Evolutionary conservation across 2,888 invertebrate genomes (phyloP).

Genomic region (Linnaemya vulpina): DNA sequence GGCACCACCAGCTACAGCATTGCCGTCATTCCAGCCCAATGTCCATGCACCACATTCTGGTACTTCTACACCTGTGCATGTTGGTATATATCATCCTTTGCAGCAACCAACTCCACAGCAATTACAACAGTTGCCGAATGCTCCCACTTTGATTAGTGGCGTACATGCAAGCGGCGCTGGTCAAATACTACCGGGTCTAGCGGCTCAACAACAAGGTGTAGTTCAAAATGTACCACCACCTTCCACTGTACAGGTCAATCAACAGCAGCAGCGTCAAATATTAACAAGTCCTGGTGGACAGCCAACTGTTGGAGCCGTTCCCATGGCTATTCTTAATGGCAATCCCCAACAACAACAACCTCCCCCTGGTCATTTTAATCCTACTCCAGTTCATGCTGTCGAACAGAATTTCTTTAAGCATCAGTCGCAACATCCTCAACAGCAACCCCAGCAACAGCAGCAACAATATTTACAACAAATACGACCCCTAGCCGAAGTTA

Average conservation of each 20-base stretch:
- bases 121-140: conserved; percentile 81
- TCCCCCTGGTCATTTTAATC: conserved; percentile 82
- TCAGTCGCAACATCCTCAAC: conserved; percentile 86
- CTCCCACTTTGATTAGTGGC: conserved; percentile 84
- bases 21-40: conserved; percentile 66
- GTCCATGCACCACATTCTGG: conserved; percentile 70
- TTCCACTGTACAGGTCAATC: conserved; percentile 62
- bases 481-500: conserved; percentile 89
- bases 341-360: conserved; percentile 70
- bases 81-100: conserved; percentile 72
- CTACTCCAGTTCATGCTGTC: conserved; percentile 86
- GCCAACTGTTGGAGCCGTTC: conserved; percentile 67
- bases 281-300: conserved; percentile 75
- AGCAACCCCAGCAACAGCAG: conserved; percentile 84
- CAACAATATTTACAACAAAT: conserved; percentile 85
- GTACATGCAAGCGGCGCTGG: conserved; percentile 76
- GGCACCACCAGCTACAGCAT: conserved; percentile 69
- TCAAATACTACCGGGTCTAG: conserved; percentile 62
- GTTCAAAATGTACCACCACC: conserved; percentile 73
- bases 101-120: conserved; percentile 82
- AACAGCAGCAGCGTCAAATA: conserved; percentile 75
- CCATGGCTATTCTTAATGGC: conserved; percentile 64
- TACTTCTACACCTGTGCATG: conserved; percentile 78
- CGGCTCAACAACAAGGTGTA: conserved; percentile 53
- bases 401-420: conserved; percentile 87